Conservation (phyloP, 2,888 invertebrate genomes). For the Patella caerulea region DNA sequence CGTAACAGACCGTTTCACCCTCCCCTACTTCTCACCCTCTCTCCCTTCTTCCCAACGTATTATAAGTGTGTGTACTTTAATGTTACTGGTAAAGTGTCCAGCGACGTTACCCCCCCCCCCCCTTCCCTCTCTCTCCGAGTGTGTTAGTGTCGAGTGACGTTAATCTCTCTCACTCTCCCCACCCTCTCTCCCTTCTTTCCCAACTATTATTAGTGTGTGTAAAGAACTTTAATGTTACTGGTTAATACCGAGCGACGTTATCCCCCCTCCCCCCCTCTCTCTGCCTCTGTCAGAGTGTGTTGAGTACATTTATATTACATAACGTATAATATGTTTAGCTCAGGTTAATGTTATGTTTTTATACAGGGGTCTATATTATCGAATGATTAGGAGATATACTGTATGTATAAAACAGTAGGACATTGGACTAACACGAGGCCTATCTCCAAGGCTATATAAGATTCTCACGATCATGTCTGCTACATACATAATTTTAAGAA, state of each 20-base stretch:
- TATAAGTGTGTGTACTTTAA: too few species aligned
- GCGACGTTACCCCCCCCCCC: not conserved
- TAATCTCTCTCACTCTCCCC: not conserved
- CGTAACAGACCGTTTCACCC: not conserved
- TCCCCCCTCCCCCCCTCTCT: not conserved
- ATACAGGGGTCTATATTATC: not conserved
- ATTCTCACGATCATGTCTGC: not conserved
- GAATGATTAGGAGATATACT: not conserved
- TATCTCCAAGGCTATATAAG: not conserved
- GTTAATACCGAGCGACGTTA: not conserved
- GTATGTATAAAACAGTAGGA: not conserved
- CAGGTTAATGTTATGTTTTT: too few species aligned
- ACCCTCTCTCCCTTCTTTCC: not conserved
- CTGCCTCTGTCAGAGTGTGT: not conserved
- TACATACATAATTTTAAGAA: not conserved
- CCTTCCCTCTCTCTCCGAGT: slow-evolving; percentile 5
- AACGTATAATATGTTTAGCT: too few species aligned
- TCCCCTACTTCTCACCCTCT: slow-evolving; percentile 1
- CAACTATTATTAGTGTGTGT: slow-evolving; percentile 12
- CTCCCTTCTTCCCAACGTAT: not conserved
- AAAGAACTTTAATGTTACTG: not conserved
- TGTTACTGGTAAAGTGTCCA: too few species aligned
- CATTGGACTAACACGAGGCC: not conserved
- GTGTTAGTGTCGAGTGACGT: slow-evolving; percentile 12
- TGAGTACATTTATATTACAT: too few species aligned